A percentile compares a stretch with the other conserved stretches of the same genome.
These are phyloP conservation scores for Cherax destructor DNA, from an alignment of 1,140 invertebrate genomes.

Conservation along the genomic window DNA sequence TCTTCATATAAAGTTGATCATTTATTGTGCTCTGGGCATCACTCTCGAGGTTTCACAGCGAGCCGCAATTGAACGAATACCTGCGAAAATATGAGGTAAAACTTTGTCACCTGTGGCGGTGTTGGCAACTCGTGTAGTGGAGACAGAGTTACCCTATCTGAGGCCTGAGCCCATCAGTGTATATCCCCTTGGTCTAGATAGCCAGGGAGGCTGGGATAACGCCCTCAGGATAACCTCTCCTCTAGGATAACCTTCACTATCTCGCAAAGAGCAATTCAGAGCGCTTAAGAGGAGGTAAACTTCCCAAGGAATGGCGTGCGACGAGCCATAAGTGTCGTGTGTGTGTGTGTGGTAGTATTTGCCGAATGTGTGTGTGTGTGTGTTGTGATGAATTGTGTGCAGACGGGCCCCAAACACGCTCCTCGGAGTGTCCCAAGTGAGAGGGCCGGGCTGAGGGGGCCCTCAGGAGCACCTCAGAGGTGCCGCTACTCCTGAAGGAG, in stretches of 20 bases:
- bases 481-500: too few species aligned
- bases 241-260: neutral
- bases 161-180: constrained; percentile 32
- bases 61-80: constrained; percentile 5
- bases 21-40: neutral
- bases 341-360: neutral
- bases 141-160: constrained; percentile 64
- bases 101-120: constrained; percentile 30
- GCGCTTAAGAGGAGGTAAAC: neutral
- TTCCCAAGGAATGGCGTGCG: neutral
- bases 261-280: neutral
- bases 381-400: constrained; percentile 46
- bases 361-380: neutral
- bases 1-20: neutral
- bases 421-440: constrained; percentile 18
- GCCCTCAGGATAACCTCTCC: constrained; percentile 7
- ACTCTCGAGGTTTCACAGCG: neutral
- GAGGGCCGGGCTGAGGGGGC: neutral
- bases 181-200: constrained; percentile 61
- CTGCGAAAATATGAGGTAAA: constrained; percentile 47
- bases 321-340: neutral
- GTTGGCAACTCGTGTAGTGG: constrained; percentile 52
- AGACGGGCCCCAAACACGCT: neutral
- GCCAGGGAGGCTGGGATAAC: constrained; percentile 48
- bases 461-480: too few species aligned